phyloP scores from a whole-genome alignment of 2,113 vertebrate genomes.

The Notechis scutatus region DNA sequence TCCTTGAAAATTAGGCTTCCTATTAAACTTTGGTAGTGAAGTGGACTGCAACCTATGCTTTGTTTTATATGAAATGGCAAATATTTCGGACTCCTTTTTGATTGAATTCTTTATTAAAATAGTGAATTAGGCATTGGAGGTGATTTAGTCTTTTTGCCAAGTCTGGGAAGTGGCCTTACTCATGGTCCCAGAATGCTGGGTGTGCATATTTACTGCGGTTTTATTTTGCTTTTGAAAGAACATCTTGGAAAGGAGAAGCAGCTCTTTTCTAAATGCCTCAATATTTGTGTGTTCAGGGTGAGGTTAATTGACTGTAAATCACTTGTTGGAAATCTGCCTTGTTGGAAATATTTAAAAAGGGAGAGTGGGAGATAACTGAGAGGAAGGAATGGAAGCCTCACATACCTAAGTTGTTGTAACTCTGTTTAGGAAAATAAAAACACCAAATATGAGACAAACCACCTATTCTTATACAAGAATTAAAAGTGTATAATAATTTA shows the following conservation, averaged over 20 bases:
- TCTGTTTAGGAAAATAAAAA: slow-evolving; percentile 10
- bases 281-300: not conserved
- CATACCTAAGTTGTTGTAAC: not conserved
- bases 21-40: not conserved
- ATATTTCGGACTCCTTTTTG: not conserved
- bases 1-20: not conserved
- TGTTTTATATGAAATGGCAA: not conserved
- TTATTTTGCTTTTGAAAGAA: not conserved
- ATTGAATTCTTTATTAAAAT: not conserved
- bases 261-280: not conserved
- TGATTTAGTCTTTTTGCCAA: not conserved
- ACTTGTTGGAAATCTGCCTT: not conserved
- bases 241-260: not conserved
- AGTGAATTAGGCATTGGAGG: not conserved
- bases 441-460: not conserved
- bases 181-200: not conserved
- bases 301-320: not conserved
- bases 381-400: not conserved
- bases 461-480: not conserved
- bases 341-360: not conserved
- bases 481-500: slow-evolving; percentile 1
- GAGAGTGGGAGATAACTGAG: not conserved
- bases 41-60: not conserved
- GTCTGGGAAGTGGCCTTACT: not conserved
- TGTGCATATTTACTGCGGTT: not conserved